Evolutionary conservation across 1,140 invertebrate species (phyloP).

Genomic region (Lycorma delicatula): DNA sequence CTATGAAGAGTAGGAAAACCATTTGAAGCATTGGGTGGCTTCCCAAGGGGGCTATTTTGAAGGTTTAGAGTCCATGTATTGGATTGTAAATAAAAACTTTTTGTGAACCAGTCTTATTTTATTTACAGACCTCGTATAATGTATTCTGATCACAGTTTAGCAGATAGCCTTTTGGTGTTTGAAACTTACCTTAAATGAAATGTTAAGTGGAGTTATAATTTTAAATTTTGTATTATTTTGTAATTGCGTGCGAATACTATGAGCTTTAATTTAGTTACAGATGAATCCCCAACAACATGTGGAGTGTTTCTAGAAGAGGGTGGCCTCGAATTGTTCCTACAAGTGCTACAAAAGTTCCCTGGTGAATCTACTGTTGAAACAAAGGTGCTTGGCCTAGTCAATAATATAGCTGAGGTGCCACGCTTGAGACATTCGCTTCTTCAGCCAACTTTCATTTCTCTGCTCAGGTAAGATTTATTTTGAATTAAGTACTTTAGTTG

Average conservation of each 20-base stretch:
- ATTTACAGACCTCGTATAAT: too few relatives aligned
- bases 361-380: slow-evolving; percentile 62
- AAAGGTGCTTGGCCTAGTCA: slow-evolving; percentile 69
- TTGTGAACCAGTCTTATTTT: too few relatives aligned
- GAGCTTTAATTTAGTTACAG: slow-evolving; percentile 33
- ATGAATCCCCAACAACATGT: slow-evolving; percentile 65
- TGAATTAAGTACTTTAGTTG: slow-evolving; percentile 31
- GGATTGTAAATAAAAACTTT: too few relatives aligned
- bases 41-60: too few relatives aligned
- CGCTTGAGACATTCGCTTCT: slow-evolving; percentile 50
- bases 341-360: slow-evolving; percentile 54
- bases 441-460: slow-evolving; percentile 51
- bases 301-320: slow-evolving; percentile 60
- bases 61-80: too few relatives aligned
- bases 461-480: slow-evolving; percentile 42
- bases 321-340: slow-evolving; percentile 59
- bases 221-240: too few relatives aligned
- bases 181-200: too few relatives aligned
- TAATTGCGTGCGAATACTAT: neutral
- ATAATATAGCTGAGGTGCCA: slow-evolving; percentile 73
- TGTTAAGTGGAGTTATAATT: neutral
- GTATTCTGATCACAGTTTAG: too few relatives aligned
- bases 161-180: too few relatives aligned
- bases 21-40: too few relatives aligned
- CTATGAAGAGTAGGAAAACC: too few relatives aligned